A percentile compares a stretch with the other conserved stretches of the same genome.
Evolutionary conservation across 2,797 vertebrate genomes (phyloP).

Genomic region (Decapterus maruadsi): DNA sequence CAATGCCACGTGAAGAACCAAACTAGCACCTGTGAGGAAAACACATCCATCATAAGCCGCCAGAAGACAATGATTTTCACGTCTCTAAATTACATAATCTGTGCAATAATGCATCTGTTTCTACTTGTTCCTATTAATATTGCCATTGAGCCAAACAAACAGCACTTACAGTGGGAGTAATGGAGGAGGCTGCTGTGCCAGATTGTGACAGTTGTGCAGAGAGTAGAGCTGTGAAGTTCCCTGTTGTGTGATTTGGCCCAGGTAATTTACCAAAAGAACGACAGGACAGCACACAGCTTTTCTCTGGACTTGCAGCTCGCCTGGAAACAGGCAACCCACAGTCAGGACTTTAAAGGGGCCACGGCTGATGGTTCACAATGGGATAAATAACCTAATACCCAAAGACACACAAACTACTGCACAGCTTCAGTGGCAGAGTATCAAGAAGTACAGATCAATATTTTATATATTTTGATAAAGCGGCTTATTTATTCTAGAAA

Average conservation of each 20-base stretch:
- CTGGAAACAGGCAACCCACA: conserved; percentile 12
- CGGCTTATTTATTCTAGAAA: too few relatives aligned
- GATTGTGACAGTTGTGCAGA: conserved; percentile 28
- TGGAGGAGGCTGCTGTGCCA: conserved; percentile 18
- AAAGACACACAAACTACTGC: not conserved
- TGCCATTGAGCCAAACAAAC: conserved; percentile 10
- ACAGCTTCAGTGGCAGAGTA: not conserved
- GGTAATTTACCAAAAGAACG: conserved; percentile 45
- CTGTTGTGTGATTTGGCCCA: conserved; percentile 46
- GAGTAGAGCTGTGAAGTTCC: conserved; percentile 30
- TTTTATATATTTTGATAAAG: too few relatives aligned
- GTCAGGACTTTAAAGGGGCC: not conserved
- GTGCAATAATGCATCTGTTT: not conserved
- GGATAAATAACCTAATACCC: not conserved
- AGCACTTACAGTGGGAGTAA: not conserved
- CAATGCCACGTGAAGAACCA: conserved; percentile 9
- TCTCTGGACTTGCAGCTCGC: conserved; percentile 13
- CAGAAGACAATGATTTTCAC: not conserved
- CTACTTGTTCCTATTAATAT: not conserved
- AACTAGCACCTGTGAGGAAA: conserved; percentile 11
- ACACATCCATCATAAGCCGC: not conserved
- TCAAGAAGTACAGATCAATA: not conserved
- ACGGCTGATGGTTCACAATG: conserved; percentile 1
- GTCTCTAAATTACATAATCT: not conserved
- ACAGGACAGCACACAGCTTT: conserved; percentile 21